Conservation (phyloP, 1,140 invertebrate genomes). For the Ips nitidus region DNA sequence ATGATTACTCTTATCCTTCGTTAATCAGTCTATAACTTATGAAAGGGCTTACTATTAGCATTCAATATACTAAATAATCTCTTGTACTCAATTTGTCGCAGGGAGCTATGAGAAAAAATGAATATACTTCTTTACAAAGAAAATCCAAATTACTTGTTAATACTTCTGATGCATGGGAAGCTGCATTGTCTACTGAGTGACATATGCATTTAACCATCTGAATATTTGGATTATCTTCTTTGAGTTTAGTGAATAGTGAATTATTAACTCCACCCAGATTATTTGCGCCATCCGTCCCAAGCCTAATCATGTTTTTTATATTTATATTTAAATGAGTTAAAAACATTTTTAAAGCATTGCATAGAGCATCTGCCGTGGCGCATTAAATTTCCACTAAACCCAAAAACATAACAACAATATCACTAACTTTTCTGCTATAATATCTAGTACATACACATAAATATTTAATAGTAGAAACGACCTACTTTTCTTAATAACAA, state of each 20-base stretch:
- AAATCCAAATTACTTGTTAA: not conserved
- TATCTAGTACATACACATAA: too few species aligned
- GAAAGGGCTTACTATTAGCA: not conserved
- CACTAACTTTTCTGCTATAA: too few species aligned
- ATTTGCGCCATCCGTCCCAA: conserved; percentile 4
- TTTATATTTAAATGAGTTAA: not conserved
- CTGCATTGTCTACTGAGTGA: too few species aligned
- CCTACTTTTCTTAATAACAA: not conserved
- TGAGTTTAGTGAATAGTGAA: not conserved
- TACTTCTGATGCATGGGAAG: not conserved
- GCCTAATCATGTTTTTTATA: not conserved
- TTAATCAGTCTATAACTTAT: conserved; percentile 1
- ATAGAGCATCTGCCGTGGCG: too few species aligned
- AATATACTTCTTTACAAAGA: conserved; percentile 1
- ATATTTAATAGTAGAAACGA: too few species aligned
- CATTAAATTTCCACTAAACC: not conserved
- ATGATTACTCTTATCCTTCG: not conserved
- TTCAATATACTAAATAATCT: not conserved
- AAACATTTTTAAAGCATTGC: too few species aligned
- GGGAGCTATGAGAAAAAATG: not conserved
- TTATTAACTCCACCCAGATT: not conserved
- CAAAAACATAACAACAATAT: not conserved
- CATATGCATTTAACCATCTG: not conserved
- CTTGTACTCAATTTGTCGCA: not conserved
- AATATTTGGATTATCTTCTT: not conserved